A percentile compares a stretch with the other conserved stretches of the same genome.
phyloP scores from a whole-genome alignment of 2,113 vertebrate species.

The Sapayoa aenigma region DNA sequence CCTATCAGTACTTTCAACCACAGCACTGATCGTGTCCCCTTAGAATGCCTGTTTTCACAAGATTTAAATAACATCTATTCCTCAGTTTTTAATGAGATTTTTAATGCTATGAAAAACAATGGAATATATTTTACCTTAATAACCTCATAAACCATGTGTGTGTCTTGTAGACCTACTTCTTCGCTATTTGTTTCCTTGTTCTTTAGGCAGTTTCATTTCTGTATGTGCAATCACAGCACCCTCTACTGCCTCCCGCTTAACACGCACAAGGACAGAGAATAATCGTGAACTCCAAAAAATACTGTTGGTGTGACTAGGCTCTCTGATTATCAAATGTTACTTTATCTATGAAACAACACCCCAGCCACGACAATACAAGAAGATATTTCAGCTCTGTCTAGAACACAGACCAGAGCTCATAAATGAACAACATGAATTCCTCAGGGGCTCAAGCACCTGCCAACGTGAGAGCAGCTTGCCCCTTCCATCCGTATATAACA shows the following conservation, averaged over 20 bases:
- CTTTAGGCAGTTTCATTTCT: not conserved
- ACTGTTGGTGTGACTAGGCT: accelerated
- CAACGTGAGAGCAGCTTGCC: not conserved
- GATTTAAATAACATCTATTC: not conserved
- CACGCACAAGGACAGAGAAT: not conserved
- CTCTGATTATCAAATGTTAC: too few species aligned
- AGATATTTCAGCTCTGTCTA: not conserved
- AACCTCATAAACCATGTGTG: not conserved
- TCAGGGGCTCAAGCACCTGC: not conserved
- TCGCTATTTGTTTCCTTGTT: not conserved
- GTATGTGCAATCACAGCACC: constrained; percentile 47
- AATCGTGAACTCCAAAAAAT: accelerated
- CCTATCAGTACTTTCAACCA: not conserved
- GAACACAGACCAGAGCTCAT: not conserved
- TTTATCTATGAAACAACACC: not conserved
- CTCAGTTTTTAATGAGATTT: not conserved
- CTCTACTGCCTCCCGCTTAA: constrained; percentile 3
- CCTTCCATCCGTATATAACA: too few species aligned
- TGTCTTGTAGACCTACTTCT: not conserved
- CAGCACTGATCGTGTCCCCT: not conserved
- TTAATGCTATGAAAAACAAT: not conserved
- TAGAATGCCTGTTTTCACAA: not conserved
- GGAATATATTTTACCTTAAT: not conserved
- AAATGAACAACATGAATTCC: not conserved
- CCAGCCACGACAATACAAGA: accelerated